phyloP scores from a whole-genome alignment of 2,797 vertebrate species.

The Sternotherus odoratus region DNA sequence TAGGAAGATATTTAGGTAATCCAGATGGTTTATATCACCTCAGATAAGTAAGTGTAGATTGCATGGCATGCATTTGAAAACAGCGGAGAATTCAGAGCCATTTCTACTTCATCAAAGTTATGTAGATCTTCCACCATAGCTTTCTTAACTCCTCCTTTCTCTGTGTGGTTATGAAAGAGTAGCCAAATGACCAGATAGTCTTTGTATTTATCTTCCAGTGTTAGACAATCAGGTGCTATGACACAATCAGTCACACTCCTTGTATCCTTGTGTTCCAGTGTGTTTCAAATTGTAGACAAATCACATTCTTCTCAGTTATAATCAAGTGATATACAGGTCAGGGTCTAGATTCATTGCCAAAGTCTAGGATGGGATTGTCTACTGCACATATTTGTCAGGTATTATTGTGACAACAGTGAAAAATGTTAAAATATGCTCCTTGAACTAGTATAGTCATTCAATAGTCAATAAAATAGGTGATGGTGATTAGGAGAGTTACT shows the following conservation, averaged over 20 bases:
- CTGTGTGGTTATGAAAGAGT: background rate
- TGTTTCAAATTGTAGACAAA: background rate
- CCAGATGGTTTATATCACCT: background rate
- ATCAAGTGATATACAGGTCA: background rate
- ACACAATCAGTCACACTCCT: background rate
- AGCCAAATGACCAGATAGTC: background rate
- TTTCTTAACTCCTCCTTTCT: background rate
- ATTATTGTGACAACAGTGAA: background rate
- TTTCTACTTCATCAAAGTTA: background rate
- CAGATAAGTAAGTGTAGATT: background rate
- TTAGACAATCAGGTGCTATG: too few species aligned
- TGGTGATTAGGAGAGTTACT: background rate
- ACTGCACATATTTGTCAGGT: background rate
- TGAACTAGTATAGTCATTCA: background rate
- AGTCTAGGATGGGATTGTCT: background rate
- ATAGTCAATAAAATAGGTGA: background rate
- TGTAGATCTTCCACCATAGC: background rate
- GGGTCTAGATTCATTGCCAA: background rate
- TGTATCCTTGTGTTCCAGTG: background rate
- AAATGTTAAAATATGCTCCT: background rate
- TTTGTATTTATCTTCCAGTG: background rate
- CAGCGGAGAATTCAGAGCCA: background rate
- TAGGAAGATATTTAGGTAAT: background rate
- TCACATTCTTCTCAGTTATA: background rate
- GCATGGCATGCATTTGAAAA: background rate